These are phyloP conservation scores for Aselliscus stoliczkanus DNA, from an alignment of 2,797 vertebrate genomes.

Conservation along the genomic window DNA sequence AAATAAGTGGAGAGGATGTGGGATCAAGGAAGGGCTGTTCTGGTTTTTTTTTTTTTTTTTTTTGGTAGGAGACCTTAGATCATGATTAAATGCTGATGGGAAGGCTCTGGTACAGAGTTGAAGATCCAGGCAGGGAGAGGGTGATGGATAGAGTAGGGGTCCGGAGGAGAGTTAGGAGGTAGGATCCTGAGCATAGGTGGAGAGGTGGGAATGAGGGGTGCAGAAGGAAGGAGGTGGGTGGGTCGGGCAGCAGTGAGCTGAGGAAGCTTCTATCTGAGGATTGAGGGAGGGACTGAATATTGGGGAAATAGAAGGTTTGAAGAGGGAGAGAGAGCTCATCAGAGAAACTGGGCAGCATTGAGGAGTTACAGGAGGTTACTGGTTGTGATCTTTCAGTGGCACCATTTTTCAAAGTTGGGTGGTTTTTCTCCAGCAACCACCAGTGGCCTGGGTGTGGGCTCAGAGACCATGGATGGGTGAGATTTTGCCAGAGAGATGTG, in stretches of 20 bases:
- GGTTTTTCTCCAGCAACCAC: background rate
- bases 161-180: background rate
- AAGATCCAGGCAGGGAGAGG: background rate
- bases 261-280: background rate
- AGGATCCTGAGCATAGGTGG: background rate
- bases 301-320: background rate
- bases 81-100: background rate
- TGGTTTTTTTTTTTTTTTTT: background rate
- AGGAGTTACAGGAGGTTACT: background rate
- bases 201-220: background rate
- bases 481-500: background rate
- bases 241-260: background rate
- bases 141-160: background rate
- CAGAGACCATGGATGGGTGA: background rate
- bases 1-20: background rate
- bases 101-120: background rate
- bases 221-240: background rate
- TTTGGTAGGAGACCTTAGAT: background rate
- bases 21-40: background rate
- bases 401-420: background rate
- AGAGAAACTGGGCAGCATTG: background rate
- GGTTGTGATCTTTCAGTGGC: background rate
- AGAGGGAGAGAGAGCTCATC: background rate
- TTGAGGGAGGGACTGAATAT: background rate
- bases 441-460: background rate